phyloP scores from a whole-genome alignment of 1,140 invertebrate species.

The Drosophila navojoa region DNA sequence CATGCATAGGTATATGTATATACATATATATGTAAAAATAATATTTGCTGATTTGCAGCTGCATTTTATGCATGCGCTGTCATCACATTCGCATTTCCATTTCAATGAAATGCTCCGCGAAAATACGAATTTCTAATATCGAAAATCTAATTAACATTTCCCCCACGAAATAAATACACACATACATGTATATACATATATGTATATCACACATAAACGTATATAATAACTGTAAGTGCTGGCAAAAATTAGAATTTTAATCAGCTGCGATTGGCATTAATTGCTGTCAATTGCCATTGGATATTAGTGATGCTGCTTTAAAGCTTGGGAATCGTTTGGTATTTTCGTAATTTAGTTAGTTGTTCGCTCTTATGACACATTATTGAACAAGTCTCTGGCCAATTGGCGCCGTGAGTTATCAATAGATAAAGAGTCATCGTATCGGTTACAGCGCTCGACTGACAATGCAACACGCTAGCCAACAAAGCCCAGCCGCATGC shows the following conservation, averaged over 20 bases:
- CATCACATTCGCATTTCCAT: constrained; percentile 40
- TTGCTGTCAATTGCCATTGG: constrained; percentile 31
- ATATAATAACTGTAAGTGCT: constrained; percentile 34
- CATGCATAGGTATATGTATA: constrained; percentile 8
- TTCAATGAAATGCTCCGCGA: constrained; percentile 51
- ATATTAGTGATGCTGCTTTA: background rate
- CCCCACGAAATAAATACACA: constrained; percentile 15
- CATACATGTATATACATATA: constrained; percentile 13
- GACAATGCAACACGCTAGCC: constrained; percentile 74
- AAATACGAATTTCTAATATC: constrained; percentile 67
- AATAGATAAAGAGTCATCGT: constrained; percentile 51
- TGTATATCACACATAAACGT: constrained; percentile 7
- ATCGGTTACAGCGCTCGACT: constrained; percentile 64
- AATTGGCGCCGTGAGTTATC: constrained; percentile 36
- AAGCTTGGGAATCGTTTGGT: background rate
- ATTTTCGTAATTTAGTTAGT: constrained; percentile 1
- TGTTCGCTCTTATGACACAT: background rate
- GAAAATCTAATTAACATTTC: constrained; percentile 76
- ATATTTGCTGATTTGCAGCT: constrained; percentile 73
- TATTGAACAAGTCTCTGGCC: background rate
- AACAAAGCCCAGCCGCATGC: constrained; percentile 51
- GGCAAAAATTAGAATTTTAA: constrained; percentile 69
- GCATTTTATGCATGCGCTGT: constrained; percentile 59
- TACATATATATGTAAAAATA: constrained; percentile 59
- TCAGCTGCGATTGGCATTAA: constrained; percentile 72